phyloP scores from a whole-genome alignment of 2,797 vertebrate species.

The Malacoctenus gilli region DNA sequence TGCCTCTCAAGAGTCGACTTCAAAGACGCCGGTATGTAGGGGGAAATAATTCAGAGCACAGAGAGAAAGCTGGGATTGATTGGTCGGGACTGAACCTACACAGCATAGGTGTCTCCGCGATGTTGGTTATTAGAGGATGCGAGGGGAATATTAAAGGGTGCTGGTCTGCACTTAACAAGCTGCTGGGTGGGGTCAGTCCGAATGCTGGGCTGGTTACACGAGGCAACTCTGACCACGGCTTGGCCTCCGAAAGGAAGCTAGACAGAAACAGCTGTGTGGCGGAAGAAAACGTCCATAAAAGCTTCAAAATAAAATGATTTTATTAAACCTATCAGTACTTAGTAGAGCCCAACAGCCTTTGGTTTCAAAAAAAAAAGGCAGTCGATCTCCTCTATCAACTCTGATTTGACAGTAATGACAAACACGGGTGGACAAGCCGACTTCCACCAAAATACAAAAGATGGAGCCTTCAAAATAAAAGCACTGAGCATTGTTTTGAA shows the following conservation, averaged over 20 bases:
- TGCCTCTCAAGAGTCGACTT: conserved; percentile 74
- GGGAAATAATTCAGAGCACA: conserved; percentile 61
- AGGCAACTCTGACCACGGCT: conserved; percentile 6
- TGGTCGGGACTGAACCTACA: conserved; percentile 40
- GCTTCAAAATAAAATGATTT: too few relatives aligned
- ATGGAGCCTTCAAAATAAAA: too few relatives aligned
- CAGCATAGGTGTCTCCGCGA: conserved; percentile 35
- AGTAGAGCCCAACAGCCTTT: too few relatives aligned
- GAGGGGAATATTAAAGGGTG: conserved; percentile 25
- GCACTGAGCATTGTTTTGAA: too few relatives aligned
- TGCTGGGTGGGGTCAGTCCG: background rate
- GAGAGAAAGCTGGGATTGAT: conserved; percentile 41
- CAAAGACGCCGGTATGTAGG: conserved; percentile 66
- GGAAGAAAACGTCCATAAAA: too few relatives aligned
- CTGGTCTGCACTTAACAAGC: conserved; percentile 9
- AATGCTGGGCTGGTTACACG: background rate
- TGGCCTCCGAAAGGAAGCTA: background rate
- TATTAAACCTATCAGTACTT: too few relatives aligned
- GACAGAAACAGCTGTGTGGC: too few relatives aligned
- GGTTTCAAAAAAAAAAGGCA: too few relatives aligned
- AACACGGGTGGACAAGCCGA: too few relatives aligned
- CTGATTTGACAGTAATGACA: too few relatives aligned
- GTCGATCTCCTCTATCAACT: too few relatives aligned
- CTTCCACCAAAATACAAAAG: too few relatives aligned
- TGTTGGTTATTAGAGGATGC: conserved; percentile 37